Conservation (phyloP, 2,797 vertebrate genomes). For the Silurus lanzhouensis region DNA sequence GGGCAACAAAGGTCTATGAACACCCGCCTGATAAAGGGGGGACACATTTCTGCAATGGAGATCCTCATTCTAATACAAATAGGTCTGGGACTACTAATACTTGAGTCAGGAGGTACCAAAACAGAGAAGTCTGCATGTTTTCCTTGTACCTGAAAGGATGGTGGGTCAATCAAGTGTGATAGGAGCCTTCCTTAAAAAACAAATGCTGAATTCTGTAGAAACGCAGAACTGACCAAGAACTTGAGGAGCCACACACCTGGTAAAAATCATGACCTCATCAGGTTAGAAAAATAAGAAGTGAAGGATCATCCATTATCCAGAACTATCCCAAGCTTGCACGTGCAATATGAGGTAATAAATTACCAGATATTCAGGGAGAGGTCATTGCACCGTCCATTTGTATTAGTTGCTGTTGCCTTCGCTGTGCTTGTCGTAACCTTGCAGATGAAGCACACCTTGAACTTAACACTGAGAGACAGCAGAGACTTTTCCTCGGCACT, state of each 20-base stretch:
- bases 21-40: no score
- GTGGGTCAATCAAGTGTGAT: not conserved
- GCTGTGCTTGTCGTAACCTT: constrained; percentile 1
- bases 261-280: not conserved
- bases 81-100: not conserved
- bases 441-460: not conserved
- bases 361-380: not conserved
- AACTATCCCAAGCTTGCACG: not conserved
- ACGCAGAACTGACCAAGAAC: not conserved
- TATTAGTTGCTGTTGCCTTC: not conserved
- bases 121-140: not conserved
- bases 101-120: not conserved
- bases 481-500: constrained; percentile 5
- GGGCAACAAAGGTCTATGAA: no score
- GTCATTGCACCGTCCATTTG: not conserved
- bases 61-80: not conserved
- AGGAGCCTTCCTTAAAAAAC: not conserved
- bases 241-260: not conserved
- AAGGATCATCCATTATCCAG: not conserved
- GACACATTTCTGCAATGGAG: no score
- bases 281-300: not conserved
- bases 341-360: not conserved
- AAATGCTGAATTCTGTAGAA: not conserved
- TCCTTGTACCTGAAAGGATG: not conserved
- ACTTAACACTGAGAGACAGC: not conserved